A percentile compares a stretch with the other conserved stretches of the same genome.
Conservation (phyloP, 2,113 vertebrate species). For the Triplophysa rosa region DNA sequence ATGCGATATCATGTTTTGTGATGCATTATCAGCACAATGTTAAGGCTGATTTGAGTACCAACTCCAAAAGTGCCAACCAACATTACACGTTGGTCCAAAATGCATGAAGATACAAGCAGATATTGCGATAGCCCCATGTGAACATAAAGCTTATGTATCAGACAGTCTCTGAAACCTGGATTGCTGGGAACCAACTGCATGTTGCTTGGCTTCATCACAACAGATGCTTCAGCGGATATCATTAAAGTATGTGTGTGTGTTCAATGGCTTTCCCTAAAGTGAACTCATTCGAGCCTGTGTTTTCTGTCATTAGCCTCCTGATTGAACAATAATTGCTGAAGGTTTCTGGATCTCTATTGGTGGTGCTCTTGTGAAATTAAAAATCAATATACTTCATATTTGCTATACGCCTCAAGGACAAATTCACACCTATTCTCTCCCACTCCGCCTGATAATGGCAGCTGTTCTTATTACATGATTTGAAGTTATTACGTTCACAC, state of each 20-base stretch:
- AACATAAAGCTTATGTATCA: background rate
- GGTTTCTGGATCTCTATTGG: constrained; percentile 53
- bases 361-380: constrained; percentile 54
- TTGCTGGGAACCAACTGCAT: constrained; percentile 46
- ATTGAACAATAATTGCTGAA: constrained; percentile 58
- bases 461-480: constrained; percentile 41
- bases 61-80: background rate
- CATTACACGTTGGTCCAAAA: background rate
- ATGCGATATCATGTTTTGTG: background rate
- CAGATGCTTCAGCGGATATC: constrained; percentile 54
- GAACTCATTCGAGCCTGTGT: constrained; percentile 29
- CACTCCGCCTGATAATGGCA: constrained; percentile 32
- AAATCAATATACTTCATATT: constrained; percentile 54
- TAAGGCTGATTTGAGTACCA: background rate
- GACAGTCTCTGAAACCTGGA: constrained; percentile 36
- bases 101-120: constrained; percentile 35
- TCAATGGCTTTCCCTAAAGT: constrained; percentile 22
- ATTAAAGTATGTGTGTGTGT: constrained; percentile 48
- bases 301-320: constrained; percentile 49
- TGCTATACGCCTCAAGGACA: constrained; percentile 26
- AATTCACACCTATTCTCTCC: constrained; percentile 40
- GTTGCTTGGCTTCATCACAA: constrained; percentile 56
- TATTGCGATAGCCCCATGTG: constrained; percentile 32
- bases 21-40: background rate
- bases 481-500: constrained; percentile 32